Evolutionary conservation across 2,888 invertebrate species (phyloP), one percentile per base, ranked within the genome.

Genomic region (Andrena fulva): DNA sequence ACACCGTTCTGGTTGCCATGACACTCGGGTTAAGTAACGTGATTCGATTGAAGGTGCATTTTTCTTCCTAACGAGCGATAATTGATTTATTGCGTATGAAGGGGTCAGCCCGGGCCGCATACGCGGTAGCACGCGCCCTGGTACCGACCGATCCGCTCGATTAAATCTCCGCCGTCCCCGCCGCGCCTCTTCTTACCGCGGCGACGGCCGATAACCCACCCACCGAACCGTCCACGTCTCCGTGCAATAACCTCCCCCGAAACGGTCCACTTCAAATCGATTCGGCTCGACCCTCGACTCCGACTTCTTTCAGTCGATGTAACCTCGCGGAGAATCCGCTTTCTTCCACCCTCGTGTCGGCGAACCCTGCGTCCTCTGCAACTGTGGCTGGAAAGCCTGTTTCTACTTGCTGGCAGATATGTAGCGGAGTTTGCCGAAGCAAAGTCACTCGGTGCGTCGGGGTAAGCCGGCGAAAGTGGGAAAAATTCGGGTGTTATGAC

Each of bases 21-120:
- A 82, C 85, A 84, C 84, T 48, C 87, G 90, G 91, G 91, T 93
- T 90, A 93, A 92, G 88, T 90, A 88, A 86, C 82, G 83, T 91
- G 81, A 92, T 92, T 92, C 90, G 91, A 93, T 93, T 90, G 90
- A 92, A 89, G 87, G 90, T 90, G 86, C 90, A 93, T 92, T 92
- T 91, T 91, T 92, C 87, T 90, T 88, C 89, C 91, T 90, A 90
- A 92, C 86, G 86, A 90, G 89, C 87, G 87, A 87, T 89, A 91
- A 92, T 92, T 92, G 88, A 91, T 92, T 91, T 90, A 92, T 90
- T 85, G 90, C 83, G 85, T 86, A 88, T 84, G 84, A 89, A 87
- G 80, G 91, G 90, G 86, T 79, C 86, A 83, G 81, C 84, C 12
- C 86, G 84, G 81, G 84, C 82, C 82, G 77, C 73, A 82, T 78